Evolutionary conservation across 2,888 invertebrate genomes (phyloP), one percentile per base, ranked within the genome.

Genomic region (Dugesia japonica): DNA sequence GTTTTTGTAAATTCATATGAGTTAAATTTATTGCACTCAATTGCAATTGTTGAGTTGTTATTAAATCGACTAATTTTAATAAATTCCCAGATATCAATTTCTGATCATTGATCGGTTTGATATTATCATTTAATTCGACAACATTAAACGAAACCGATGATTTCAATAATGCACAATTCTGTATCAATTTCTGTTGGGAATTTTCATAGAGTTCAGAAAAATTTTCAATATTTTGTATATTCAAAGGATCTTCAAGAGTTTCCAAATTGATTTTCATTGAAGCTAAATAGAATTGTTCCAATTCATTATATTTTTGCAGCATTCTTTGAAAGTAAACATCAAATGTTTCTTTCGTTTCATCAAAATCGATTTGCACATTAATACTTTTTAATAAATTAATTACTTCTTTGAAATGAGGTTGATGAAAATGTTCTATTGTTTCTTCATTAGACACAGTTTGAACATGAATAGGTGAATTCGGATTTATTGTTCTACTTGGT

Each of bases 241-340:
- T 4, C 1, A n/a, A 1, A 4, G 56, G 56, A 23, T 56, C 56
- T 56, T 56, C 9, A 56, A 23, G 56, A n/a, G n/a, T 20, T 1
- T 56, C 56, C 7, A 56, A 20, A n/a, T 56, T 56, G 23, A 56
- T 56, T 56, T 56, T 56, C 56, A 56, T 56, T 56, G 56, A 56
- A 20, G 56, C 56, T n/a, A 56, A 56, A 56, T 56, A 56, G 23
- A 56, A 56, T n/a, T 56, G 56, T 23, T 56, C 56, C 17, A 56
- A 56, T 23, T 56, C 56, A 56, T 56, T 56, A n/a, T 56, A 56
- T 23, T 56, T 56, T 23, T 20, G 56, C 56, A 56, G 4, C 56
- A 56, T 56, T 56, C 56, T 4, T 56, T 56, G 56, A 56, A 56
- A n/a, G 17, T 56, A 56, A 20, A 23, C 23, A 20, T 56, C 56